Base-by-base conservation (phyloP, 2,888 invertebrate species). In the Melinaea menophilus region DNA sequence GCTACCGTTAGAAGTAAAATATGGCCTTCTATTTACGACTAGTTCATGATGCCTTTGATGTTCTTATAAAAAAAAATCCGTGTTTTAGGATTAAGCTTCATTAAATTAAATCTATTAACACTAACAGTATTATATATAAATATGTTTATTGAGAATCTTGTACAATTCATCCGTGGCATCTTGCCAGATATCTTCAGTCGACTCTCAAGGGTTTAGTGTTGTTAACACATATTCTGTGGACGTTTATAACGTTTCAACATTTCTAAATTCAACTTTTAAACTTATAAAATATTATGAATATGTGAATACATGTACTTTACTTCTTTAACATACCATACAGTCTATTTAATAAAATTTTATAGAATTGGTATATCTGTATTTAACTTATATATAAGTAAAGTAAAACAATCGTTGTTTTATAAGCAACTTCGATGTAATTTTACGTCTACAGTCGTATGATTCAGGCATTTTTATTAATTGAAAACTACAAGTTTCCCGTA, bases 171-270 rank as follows among this genome's bases (percentile, higher is more conserved):
- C 45, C 54, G 22, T 63, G 66, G 66, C 61, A 55, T 9, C 61
- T 61, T 63, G 66, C 63, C 66, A 66, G 47, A 55, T 13, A 55
- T 59, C 55, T 55, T 48, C 55, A 48, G 63, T 47, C 59, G 48
- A 47, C 56, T 51, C 58, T 48, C 46, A 59, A 59, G 55, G 58
- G 58, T 58, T 66, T 56, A 63, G 58, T 63, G 60, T 61, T 61
- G 54, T 66, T 22, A 22, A 22, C 63, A 66, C 61, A 61, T 66
- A 61, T 63, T 63, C 55, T 61, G 34, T 45, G 41, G 55, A 63
- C 62, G 55, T 22, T 22, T 59, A 62, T 61, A 58, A 56, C 48
- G 59, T 46, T 56, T 51, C 58, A 56, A 59, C 55, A 58, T 9
- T 46, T 59, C 59, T 63, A 51, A 56, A 59, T 51, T 51, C 51